Evolutionary conservation across 2,888 invertebrate genomes (phyloP).

Genomic region (Criorhina ranunculi): DNA sequence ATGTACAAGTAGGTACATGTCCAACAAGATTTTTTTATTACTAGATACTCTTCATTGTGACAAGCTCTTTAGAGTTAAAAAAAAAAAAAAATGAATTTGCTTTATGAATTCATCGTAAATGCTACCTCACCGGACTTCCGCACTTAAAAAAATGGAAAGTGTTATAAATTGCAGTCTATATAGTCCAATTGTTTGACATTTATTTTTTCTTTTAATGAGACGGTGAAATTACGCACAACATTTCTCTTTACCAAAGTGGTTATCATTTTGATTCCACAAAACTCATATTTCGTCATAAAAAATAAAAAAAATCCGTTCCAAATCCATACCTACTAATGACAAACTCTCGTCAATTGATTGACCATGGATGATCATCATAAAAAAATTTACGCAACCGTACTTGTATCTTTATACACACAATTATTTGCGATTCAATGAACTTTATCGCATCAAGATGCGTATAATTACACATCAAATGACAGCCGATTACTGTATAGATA

Average conservation of each 20-base stretch:
- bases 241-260: conserved; percentile 8
- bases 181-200: conserved; percentile 33
- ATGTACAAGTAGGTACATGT: neutral
- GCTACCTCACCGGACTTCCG: conserved; percentile 56
- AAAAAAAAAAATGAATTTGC: conserved; percentile 19
- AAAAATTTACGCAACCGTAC: conserved; percentile 28
- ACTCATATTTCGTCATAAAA: neutral
- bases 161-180: conserved; percentile 60
- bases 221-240: conserved; percentile 28
- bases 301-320: conserved; percentile 2
- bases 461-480: conserved; percentile 41
- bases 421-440: conserved; percentile 31
- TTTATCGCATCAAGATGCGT: conserved; percentile 1
- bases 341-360: neutral
- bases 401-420: too few species aligned
- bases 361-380: conserved; percentile 25
- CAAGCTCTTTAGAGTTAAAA: conserved; percentile 36
- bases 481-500: conserved; percentile 35
- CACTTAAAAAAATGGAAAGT: conserved; percentile 69
- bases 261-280: neutral
- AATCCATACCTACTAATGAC: conserved; percentile 20
- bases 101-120: conserved; percentile 36
- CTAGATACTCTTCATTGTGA: conserved; percentile 1
- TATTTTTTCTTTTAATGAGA: conserved; percentile 49
- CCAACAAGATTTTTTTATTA: conserved; percentile 17